Evolutionary conservation across 2,888 invertebrate species (phyloP).

Genomic region (Timandra comae): DNA sequence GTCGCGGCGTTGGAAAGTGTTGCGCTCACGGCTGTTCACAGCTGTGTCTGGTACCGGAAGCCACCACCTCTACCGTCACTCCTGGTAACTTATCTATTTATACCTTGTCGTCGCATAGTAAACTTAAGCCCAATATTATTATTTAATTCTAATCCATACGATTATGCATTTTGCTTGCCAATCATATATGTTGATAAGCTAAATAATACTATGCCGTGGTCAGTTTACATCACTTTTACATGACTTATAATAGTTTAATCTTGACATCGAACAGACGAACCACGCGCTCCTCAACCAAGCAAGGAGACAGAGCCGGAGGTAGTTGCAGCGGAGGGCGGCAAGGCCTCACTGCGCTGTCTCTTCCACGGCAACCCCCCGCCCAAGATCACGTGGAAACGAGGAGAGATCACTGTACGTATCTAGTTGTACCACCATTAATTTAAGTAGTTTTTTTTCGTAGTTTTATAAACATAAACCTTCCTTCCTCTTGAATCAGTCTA

Average conservation of each 20-base stretch:
- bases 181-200: too few relatives aligned
- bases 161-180: too few relatives aligned
- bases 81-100: too few relatives aligned
- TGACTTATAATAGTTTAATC: too few relatives aligned
- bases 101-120: too few relatives aligned
- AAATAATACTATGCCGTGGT: too few relatives aligned
- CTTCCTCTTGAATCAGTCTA: too few relatives aligned
- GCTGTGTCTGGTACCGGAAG: slow-evolving; percentile 74
- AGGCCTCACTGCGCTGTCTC: slow-evolving; percentile 83
- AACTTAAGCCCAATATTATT: too few relatives aligned
- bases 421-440: not conserved
- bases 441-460: too few relatives aligned
- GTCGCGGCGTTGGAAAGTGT: slow-evolving; percentile 86
- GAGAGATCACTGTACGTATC: slow-evolving; percentile 81
- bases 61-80: slow-evolving; percentile 17
- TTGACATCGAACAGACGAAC: slow-evolving; percentile 45
- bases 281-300: slow-evolving; percentile 48
- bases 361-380: slow-evolving; percentile 88
- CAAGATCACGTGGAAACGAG: slow-evolving; percentile 85
- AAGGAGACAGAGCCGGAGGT: slow-evolving; percentile 77
- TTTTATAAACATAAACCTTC: too few relatives aligned
- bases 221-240: too few relatives aligned
- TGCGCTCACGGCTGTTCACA: slow-evolving; percentile 87
- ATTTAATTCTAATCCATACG: too few relatives aligned
- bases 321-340: slow-evolving; percentile 82